Evolutionary conservation across 1,140 invertebrate genomes (phyloP).

Genomic region (Ceratina japonica): DNA sequence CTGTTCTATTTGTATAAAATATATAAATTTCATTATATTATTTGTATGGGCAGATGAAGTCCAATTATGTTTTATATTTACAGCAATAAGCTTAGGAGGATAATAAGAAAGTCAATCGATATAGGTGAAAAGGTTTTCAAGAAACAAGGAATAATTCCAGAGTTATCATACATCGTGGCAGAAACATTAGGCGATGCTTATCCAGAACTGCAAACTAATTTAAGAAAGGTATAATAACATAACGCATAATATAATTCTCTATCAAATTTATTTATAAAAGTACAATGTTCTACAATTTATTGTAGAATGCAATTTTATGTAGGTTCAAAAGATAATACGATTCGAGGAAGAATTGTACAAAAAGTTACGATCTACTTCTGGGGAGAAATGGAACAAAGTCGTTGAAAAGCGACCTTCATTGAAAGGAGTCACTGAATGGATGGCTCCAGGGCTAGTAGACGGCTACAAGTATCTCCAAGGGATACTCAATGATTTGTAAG

Average conservation of each 20-base stretch:
- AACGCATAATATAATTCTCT: not conserved
- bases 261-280: constrained; percentile 11
- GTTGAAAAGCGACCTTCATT: constrained; percentile 82
- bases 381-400: constrained; percentile 84
- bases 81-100: constrained; percentile 89
- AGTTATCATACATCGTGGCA: constrained; percentile 85
- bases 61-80: constrained; percentile 65
- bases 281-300: constrained; percentile 27
- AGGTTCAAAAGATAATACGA: constrained; percentile 84
- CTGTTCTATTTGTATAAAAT: no score
- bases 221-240: constrained; percentile 80
- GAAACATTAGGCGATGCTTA: constrained; percentile 87
- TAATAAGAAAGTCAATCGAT: constrained; percentile 88
- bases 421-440: constrained; percentile 81
- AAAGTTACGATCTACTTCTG: constrained; percentile 79
- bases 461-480: constrained; percentile 85
- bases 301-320: constrained; percentile 52
- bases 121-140: constrained; percentile 85
- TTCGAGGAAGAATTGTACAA: constrained; percentile 86
- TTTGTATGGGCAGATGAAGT: no score
- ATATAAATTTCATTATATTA: not conserved
- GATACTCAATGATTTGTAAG: constrained; percentile 64
- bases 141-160: constrained; percentile 81
- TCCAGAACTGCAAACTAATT: constrained; percentile 87
- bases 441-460: constrained; percentile 83